These are phyloP conservation scores for Heliangelus exortis DNA, from an alignment of 2,797 vertebrate genomes.

Conservation along the genomic window DNA sequence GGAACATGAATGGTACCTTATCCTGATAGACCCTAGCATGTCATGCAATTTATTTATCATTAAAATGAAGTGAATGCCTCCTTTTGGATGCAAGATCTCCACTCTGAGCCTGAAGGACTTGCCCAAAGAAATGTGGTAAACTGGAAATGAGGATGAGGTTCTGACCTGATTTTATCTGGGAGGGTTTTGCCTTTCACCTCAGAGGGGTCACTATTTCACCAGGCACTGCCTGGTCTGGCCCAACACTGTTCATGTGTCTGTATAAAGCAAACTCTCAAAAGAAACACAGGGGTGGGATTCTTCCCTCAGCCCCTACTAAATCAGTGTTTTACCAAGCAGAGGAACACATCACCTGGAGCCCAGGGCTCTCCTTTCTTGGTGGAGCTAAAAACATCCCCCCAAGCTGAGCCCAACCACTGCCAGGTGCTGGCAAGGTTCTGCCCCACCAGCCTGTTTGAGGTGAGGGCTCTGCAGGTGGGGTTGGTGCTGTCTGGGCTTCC, in stretches of 20 bases:
- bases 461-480: not conserved
- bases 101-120: not conserved
- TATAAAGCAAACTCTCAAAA: not conserved
- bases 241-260: accelerated
- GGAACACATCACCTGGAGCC: not conserved
- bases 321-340: not conserved
- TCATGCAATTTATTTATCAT: not conserved
- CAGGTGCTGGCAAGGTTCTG: not conserved
- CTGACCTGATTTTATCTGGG: not conserved
- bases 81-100: not conserved
- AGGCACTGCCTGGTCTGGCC: accelerated
- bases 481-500: not conserved
- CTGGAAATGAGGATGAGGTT: not conserved
- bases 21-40: not conserved
- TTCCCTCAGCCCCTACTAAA: not conserved
- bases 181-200: not conserved
- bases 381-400: not conserved
- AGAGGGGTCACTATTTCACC: not conserved
- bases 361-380: not conserved
- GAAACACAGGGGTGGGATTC: not conserved
- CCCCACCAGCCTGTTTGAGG: not conserved
- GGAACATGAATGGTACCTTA: not conserved
- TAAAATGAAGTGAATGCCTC: not conserved
- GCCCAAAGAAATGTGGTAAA: not conserved
- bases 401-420: not conserved